Conservation (phyloP, 2,888 invertebrate genomes). For the Dorcus parallelipipedus region DNA sequence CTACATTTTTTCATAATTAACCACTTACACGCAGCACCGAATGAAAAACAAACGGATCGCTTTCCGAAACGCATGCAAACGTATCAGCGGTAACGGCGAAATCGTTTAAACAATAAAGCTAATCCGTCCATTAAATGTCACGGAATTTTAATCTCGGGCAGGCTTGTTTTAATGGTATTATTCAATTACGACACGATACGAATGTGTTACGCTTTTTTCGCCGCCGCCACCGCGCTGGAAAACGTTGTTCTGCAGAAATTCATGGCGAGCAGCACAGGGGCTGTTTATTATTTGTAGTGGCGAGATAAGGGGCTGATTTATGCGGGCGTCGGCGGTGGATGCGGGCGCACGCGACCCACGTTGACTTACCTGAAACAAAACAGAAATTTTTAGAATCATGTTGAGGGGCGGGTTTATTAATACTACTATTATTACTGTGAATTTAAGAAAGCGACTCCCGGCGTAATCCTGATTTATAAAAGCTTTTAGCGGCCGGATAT, state of each 20-base stretch:
- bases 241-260: constrained; percentile 31
- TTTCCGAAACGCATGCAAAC: constrained; percentile 1
- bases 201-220: constrained; percentile 32
- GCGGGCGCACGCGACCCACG: constrained; percentile 34
- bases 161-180: constrained; percentile 43
- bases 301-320: constrained; percentile 17
- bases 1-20: not conserved
- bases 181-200: constrained; percentile 44
- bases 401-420: too few species aligned
- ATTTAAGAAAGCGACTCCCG: not conserved
- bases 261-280: constrained; percentile 9
- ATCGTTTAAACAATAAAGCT: constrained; percentile 20
- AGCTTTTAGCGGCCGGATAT: constrained; percentile 15
- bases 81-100: constrained; percentile 3
- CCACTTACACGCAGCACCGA: not conserved
- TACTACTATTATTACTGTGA: not conserved
- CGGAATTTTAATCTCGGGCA: constrained; percentile 42
- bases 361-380: constrained; percentile 31
- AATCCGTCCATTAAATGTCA: constrained; percentile 39
- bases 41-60: constrained; percentile 1
- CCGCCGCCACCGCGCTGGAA: not conserved
- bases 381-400: constrained; percentile 10
- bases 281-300: constrained; percentile 26
- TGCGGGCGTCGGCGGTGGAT: constrained; percentile 10
- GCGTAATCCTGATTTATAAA: not conserved